A percentile compares a stretch with the other conserved stretches of the same genome.
Conservation (phyloP, 2,113 vertebrate species). For the Leptobrachium ailaonicum region DNA sequence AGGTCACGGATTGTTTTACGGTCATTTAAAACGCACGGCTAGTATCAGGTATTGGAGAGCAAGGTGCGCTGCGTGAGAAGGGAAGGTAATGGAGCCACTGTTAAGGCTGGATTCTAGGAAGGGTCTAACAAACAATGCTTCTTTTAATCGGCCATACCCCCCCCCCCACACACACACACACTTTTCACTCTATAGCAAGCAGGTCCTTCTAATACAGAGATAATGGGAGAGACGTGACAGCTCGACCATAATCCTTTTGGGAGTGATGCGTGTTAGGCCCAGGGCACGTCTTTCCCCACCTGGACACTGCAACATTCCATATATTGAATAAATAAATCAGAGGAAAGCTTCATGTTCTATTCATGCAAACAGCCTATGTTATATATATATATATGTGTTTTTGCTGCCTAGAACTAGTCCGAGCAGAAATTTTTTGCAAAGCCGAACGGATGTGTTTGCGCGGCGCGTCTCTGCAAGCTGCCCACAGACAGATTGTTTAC, state of each 20-base stretch:
- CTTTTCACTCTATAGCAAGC: background rate
- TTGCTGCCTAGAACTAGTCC: too few species aligned
- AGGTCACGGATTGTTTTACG: background rate
- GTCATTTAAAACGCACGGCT: conserved; percentile 26
- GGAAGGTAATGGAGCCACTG: conserved; percentile 4
- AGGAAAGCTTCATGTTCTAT: too few species aligned
- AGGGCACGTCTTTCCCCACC: too few species aligned
- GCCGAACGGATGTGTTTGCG: too few species aligned
- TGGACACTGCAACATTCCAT: too few species aligned
- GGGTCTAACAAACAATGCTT: conserved; percentile 18
- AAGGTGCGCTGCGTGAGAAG: conserved; percentile 8
- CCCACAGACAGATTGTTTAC: too few species aligned
- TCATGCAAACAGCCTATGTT: too few species aligned
- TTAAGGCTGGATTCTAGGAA: conserved; percentile 10
- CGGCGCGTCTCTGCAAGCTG: too few species aligned
- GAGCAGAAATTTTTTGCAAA: too few species aligned
- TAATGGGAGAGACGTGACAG: background rate
- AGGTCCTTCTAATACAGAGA: background rate
- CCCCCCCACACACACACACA: too few species aligned
- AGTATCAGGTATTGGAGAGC: conserved; percentile 31
- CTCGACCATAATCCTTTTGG: background rate
- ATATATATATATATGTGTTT: too few species aligned
- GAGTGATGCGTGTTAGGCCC: background rate
- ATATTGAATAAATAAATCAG: too few species aligned
- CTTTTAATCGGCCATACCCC: conserved; percentile 26